A percentile compares a stretch with the other conserved stretches of the same genome.
Conservation (phyloP, 2,797 vertebrate species). For the Aphelocoma californica region DNA sequence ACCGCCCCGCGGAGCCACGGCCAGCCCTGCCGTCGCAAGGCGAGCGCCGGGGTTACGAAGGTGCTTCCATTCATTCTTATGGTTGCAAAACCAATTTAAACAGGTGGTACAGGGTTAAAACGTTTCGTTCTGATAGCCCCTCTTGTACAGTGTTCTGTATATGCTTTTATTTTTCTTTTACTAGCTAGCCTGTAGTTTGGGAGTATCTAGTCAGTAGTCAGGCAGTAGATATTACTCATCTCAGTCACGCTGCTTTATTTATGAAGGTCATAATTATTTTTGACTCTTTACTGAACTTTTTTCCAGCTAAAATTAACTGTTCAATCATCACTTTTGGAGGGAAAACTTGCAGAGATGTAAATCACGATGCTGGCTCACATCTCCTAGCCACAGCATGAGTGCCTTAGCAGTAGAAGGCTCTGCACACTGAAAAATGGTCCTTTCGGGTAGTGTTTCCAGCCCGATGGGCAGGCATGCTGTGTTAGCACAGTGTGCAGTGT, state of each 20-base stretch:
- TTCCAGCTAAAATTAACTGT: not conserved
- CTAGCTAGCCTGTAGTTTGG: not conserved
- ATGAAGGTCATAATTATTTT: not conserved
- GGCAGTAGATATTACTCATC: not conserved
- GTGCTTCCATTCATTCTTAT: fast-evolving
- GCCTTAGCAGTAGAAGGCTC: not conserved
- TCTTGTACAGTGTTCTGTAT: not conserved
- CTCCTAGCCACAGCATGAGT: not conserved
- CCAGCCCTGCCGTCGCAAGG: not conserved
- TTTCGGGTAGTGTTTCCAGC: not conserved
- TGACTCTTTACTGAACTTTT: not conserved
- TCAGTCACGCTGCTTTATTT: not conserved
- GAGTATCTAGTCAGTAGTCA: not conserved
- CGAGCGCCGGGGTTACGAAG: no score
- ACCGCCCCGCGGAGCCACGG: not conserved
- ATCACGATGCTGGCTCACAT: not conserved
- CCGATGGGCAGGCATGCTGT: not conserved
- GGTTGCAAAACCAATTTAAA: not conserved
- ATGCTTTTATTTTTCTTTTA: not conserved
- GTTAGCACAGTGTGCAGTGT: not conserved
- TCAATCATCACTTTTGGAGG: not conserved
- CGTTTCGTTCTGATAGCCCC: not conserved
- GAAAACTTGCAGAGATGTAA: not conserved
- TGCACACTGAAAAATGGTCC: not conserved
- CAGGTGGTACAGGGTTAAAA: not conserved